Base-by-base conservation (phyloP, 2,888 invertebrate genomes). In the Lithosia quadra region DNA sequence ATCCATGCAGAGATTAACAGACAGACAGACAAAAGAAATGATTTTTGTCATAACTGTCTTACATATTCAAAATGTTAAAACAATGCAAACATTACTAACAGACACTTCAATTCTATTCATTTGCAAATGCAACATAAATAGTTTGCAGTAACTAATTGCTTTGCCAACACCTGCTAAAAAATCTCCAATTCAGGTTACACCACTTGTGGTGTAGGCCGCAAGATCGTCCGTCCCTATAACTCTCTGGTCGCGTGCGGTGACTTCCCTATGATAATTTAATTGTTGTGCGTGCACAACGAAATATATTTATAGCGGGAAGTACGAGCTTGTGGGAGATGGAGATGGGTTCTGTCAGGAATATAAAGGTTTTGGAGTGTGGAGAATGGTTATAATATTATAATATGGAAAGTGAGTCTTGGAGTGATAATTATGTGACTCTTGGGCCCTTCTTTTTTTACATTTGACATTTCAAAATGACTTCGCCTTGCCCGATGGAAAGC, bases 261-360 rank as follows among this genome's bases (percentile, higher is more conserved):
- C 91, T 92, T 90, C 90, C 87, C 93, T 91, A 92, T 93, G 93
- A 93, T 93, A 93, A 93, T 94, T 93, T 94, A 93, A 94, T 93
- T 93, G 93, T 93, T 88, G 91, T 93, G 92, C 92, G 92, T 92
- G 90, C 88, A 77, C 84, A 86, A 86, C 83, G 80, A 85, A 84
- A 85, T 87, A 84, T 88, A 89, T 89, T 91, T 89, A 89, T 89
- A 86, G 87, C 79, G 72, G 72, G 72, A 69, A 71, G 71, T 67
- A 71, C 72, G 80, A 72, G 72, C 68, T 83, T 80, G 56, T 69
- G 75, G 74, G 59, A 67, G 76, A 76, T 79, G 80, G 83, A 81
- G 78, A 81, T 61, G 78, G 75, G 65, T 72, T 68, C 61, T 43
- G 63, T 70, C 59, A 69, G 64, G 66, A 61, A 56, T 60, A 33